phyloP scores from a whole-genome alignment of 2,113 vertebrate species.

The Cyprinodon tularosa region DNA sequence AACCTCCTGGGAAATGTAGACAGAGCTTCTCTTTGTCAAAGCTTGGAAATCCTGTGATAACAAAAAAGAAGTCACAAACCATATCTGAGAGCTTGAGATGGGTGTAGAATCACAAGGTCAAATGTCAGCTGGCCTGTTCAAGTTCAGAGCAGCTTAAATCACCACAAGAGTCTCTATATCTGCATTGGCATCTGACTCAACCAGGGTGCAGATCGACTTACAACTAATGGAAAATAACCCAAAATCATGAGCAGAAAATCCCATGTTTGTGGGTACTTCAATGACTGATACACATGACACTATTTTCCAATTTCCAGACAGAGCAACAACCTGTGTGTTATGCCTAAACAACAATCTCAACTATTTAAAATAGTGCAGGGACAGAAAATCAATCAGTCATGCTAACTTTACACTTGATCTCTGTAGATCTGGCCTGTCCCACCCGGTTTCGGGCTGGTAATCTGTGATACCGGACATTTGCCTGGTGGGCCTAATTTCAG shows the following conservation, averaged over 20 bases:
- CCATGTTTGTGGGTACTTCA: neutral
- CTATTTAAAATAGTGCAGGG: too few species aligned
- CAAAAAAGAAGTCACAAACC: neutral
- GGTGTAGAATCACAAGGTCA: conserved; percentile 22
- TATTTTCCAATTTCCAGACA: neutral
- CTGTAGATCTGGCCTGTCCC: too few species aligned
- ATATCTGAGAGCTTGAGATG: conserved; percentile 5
- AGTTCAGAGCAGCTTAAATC: conserved; percentile 18
- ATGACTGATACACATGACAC: neutral
- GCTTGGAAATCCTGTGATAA: neutral
- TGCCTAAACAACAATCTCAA: too few species aligned
- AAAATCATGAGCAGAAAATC: neutral
- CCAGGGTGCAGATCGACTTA: neutral
- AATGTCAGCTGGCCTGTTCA: conserved; percentile 10
- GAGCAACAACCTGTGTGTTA: neutral
- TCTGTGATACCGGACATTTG: too few species aligned
- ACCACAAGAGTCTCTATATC: neutral
- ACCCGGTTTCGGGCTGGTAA: too few species aligned
- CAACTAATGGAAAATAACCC: neutral
- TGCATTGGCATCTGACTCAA: neutral
- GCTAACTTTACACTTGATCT: too few species aligned
- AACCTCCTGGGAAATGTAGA: conserved; percentile 8
- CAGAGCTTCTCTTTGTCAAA: conserved; percentile 14
- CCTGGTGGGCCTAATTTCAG: too few species aligned
- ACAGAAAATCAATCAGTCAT: too few species aligned